A percentile compares a stretch with the other conserved stretches of the same genome.
These are phyloP conservation scores for Leptopilina boulardi DNA, from an alignment of 1,140 invertebrate species.

Conservation along the genomic window DNA sequence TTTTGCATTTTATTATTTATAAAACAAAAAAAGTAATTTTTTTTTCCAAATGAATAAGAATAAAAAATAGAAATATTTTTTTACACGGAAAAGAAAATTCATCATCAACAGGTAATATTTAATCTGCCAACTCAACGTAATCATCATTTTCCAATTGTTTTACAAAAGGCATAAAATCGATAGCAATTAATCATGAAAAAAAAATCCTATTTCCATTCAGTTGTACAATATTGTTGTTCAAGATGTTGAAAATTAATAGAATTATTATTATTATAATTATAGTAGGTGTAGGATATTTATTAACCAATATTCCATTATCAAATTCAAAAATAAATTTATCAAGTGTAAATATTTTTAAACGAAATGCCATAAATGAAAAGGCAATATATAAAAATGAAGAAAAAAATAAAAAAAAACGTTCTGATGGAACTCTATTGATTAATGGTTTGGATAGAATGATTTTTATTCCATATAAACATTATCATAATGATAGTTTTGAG, in stretches of 20 bases:
- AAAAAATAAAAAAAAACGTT: neutral
- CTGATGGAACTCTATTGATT: neutral
- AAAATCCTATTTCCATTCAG: neutral
- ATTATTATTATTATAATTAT: neutral
- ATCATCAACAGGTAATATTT: constrained; percentile 5
- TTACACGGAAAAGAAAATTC: neutral
- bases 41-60: neutral
- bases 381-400: neutral
- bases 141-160: neutral
- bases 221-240: neutral
- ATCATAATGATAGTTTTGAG: neutral
- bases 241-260: neutral
- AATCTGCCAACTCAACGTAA: neutral
- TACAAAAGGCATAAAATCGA: neutral
- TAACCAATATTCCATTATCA: neutral
- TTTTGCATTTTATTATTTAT: no score
- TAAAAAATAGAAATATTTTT: neutral
- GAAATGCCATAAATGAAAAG: neutral
- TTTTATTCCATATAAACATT: neutral
- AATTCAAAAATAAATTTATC: neutral
- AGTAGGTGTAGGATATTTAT: neutral
- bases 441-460: neutral
- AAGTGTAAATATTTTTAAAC: neutral
- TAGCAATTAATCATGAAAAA: neutral
- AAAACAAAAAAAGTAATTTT: no score